These are phyloP conservation scores for Ichneumon xanthorius DNA, from an alignment of 2,888 invertebrate species.

Conservation along the genomic window DNA sequence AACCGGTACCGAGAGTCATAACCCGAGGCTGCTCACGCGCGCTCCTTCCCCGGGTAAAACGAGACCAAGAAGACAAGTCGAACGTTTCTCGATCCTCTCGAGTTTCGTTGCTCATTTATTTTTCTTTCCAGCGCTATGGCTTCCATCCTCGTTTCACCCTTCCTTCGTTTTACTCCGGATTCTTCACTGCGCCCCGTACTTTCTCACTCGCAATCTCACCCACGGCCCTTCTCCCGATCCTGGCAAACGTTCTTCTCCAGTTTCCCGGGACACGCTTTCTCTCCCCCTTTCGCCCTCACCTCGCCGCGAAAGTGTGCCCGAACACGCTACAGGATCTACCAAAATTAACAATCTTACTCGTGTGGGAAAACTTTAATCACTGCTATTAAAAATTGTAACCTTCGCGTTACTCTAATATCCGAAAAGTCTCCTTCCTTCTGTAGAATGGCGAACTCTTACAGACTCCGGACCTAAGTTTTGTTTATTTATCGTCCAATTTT, in stretches of 20 bases:
- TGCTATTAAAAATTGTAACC: neutral
- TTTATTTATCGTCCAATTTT: no score
- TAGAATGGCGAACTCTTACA: no score
- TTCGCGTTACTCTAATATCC: neutral
- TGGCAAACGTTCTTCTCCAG: conserved; percentile 26
- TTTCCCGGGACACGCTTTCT: conserved; percentile 19
- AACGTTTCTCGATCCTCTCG: conserved; percentile 44
- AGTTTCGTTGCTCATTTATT: conserved; percentile 60
- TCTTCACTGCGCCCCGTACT: conserved; percentile 16
- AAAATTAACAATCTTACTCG: conserved; percentile 2
- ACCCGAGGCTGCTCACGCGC: conserved; percentile 44
- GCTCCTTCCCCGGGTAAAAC: conserved; percentile 16
- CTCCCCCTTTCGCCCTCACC: conserved; percentile 5
- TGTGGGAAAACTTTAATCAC: neutral
- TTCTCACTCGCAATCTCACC: conserved; percentile 15
- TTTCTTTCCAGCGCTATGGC: conserved; percentile 33
- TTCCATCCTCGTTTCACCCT: neutral
- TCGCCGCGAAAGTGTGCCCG: conserved; percentile 8
- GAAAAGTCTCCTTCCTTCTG: no score
- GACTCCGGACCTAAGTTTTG: no score
- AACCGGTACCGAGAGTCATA: conserved; percentile 40
- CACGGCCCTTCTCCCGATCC: conserved; percentile 4
- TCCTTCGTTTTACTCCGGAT: conserved; percentile 21
- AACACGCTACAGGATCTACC: conserved; percentile 19
- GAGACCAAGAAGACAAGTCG: conserved; percentile 28